These are phyloP conservation scores for Tethya wilhelma DNA, from an alignment of 37 sponge, comb jelly and placozoan species.

Conservation along the genomic window DNA sequence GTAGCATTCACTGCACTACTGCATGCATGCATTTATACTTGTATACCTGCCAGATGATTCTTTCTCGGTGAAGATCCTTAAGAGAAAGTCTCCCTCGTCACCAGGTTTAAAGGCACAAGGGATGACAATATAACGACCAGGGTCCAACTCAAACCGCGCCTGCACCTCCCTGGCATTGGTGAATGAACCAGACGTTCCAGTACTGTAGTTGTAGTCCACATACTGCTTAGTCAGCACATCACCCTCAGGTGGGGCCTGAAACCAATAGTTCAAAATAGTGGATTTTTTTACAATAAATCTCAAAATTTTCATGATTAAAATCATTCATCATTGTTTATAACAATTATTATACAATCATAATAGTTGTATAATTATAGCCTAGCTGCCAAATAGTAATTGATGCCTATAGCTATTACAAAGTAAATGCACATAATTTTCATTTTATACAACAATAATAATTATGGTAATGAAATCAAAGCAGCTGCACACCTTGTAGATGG, in stretches of 20 bases:
- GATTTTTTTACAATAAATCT: too few species aligned
- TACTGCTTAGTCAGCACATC: slow-evolving; percentile 46
- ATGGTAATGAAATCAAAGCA: too few species aligned
- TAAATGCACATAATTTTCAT: too few species aligned
- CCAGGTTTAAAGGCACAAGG: slow-evolving; percentile 82
- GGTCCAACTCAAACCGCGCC: slow-evolving; percentile 71
- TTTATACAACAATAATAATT: too few species aligned
- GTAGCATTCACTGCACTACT: background rate
- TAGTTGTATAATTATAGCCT: too few species aligned
- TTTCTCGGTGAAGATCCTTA: slow-evolving; percentile 87
- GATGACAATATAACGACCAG: slow-evolving; percentile 76
- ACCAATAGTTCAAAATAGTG: background rate
- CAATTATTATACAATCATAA: too few species aligned
- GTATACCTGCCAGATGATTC: background rate
- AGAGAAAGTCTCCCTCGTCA: slow-evolving; percentile 86
- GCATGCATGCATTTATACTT: too few species aligned
- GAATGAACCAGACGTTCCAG: slow-evolving; percentile 78
- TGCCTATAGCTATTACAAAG: too few species aligned
- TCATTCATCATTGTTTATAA: too few species aligned
- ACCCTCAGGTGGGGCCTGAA: slow-evolving; percentile 63
- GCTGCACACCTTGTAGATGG: slow-evolving; percentile 81
- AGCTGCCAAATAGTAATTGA: too few species aligned
- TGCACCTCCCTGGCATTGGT: slow-evolving; percentile 87
- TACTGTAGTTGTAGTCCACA: slow-evolving; percentile 77
- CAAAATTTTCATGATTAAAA: background rate